Conservation (phyloP, 2,888 invertebrate species). For the Synanthedon andrenaeformis region DNA sequence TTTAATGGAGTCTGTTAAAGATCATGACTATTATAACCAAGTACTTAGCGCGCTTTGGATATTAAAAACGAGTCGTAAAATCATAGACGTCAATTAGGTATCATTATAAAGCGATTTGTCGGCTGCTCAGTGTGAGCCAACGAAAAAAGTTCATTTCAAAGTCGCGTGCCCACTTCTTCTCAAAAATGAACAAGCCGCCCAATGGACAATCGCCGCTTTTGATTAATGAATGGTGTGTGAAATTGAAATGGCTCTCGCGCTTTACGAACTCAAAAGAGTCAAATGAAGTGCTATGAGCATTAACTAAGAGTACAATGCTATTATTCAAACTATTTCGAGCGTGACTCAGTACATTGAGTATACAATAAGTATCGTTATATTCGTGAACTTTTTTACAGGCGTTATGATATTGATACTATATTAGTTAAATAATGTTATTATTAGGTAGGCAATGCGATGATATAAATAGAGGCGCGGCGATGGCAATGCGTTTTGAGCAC, state of each 20-base stretch:
- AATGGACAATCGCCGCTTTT: conserved; percentile 24
- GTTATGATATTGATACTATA: too few relatives aligned
- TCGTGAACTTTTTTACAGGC: too few relatives aligned
- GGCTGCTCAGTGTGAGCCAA: conserved; percentile 18
- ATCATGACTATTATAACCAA: background rate
- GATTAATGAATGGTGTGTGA: conserved; percentile 41
- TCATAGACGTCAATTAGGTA: conserved; percentile 37
- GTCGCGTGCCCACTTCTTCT: conserved; percentile 32
- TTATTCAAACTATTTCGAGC: background rate
- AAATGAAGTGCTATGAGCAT: conserved; percentile 12
- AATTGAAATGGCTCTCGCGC: conserved; percentile 33
- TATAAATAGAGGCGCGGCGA: too few relatives aligned
- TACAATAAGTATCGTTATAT: background rate
- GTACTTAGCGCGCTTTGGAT: background rate
- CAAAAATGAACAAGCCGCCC: conserved; percentile 18
- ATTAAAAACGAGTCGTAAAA: conserved; percentile 15
- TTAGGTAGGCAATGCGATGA: too few relatives aligned
- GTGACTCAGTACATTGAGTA: background rate
- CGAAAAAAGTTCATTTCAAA: conserved; percentile 29
- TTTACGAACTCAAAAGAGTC: conserved; percentile 12
- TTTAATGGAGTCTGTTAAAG: too few relatives aligned
- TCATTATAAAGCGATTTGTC: conserved; percentile 54
- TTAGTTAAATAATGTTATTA: too few relatives aligned
- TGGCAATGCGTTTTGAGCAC: background rate
- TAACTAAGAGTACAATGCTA: conserved; percentile 3